Evolutionary conservation across 2,113 vertebrate species (phyloP), one percentile per base, ranked within the genome.

Genomic region (Amazona guildingii): DNA sequence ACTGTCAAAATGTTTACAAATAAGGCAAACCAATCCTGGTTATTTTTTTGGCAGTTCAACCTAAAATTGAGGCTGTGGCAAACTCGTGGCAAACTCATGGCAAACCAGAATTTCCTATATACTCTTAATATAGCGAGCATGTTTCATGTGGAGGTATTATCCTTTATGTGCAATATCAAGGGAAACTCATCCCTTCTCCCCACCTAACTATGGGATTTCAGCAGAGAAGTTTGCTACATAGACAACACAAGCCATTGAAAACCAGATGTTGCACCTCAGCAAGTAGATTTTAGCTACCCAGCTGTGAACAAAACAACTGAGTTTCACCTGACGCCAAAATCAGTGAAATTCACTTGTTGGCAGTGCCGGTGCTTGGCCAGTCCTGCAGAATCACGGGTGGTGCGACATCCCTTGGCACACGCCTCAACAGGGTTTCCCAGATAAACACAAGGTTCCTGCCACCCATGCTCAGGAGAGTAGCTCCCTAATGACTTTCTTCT

Each of bases 1-100:
- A 95, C 97, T 97, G 96, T 98, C 97, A 98, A 93, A 94, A 97
- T 96, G 96, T 98, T 98, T 98, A 98, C 96, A 96, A 97, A 96
- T 11, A 72, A 79, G 95, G 86, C 55, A 90, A 85, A 86, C n/a
- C 7, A 3, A 63, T 95, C 88, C 88, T 82, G 57, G 62, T 20
- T 82, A 19, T 29, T 94, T 85, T 75, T 73, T 80, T 66, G 54
- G 66, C 75, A 74, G 33, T 70, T 92, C 83, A 41, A 80, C 5
- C n/a, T 55, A 64, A 95, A 90, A 85, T 84, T 69, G 55, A 82
- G 90, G 74, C 92, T 86, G 83, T 85, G 93, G 90, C 72, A 93
- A 94, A 90, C 80, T 77, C 81, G 83, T 85, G 93, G 90, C 72
- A 93, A 94, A 91, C 80, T 77, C 81, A 19, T 35, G 46, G 74